Conservation (phyloP, 2,888 invertebrate species). For the Onchidella celtica region DNA sequence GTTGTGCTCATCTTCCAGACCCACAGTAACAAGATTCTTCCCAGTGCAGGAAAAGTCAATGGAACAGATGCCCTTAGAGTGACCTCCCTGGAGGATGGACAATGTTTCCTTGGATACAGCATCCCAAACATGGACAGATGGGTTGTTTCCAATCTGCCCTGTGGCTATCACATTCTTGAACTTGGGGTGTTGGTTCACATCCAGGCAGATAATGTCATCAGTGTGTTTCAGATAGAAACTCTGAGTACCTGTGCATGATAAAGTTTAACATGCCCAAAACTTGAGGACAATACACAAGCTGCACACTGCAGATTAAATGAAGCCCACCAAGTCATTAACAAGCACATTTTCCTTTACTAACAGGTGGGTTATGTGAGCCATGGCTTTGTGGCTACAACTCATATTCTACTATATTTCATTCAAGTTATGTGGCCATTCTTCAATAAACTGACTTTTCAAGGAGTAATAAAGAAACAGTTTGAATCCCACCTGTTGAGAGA, state of each 20-base stretch:
- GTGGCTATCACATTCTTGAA: conserved; percentile 78
- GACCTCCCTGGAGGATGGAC: conserved; percentile 75
- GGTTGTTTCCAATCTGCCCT: conserved; percentile 79
- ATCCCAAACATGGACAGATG: conserved; percentile 79
- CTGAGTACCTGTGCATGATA: conserved; percentile 74
- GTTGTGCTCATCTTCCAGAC: conserved; percentile 76
- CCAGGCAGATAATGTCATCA: conserved; percentile 80
- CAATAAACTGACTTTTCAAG: no score
- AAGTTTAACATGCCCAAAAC: background rate
- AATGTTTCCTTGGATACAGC: conserved; percentile 76
- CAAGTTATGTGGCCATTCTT: no score
- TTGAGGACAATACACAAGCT: background rate
- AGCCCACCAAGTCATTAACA: no score
- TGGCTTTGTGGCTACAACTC: no score
- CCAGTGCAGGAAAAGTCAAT: conserved; percentile 80
- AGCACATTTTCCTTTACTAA: no score
- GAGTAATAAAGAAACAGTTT: no score
- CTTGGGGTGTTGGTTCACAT: conserved; percentile 79
- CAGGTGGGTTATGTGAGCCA: no score
- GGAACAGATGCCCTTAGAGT: conserved; percentile 77
- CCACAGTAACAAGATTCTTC: conserved; percentile 78
- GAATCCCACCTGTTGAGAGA: conserved; percentile 74
- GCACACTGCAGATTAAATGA: no score
- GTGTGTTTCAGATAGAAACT: conserved; percentile 79
- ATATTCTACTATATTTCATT: no score